Base-by-base conservation (phyloP, 2,113 vertebrate species). In the Phoenicopterus ruber region DNA sequence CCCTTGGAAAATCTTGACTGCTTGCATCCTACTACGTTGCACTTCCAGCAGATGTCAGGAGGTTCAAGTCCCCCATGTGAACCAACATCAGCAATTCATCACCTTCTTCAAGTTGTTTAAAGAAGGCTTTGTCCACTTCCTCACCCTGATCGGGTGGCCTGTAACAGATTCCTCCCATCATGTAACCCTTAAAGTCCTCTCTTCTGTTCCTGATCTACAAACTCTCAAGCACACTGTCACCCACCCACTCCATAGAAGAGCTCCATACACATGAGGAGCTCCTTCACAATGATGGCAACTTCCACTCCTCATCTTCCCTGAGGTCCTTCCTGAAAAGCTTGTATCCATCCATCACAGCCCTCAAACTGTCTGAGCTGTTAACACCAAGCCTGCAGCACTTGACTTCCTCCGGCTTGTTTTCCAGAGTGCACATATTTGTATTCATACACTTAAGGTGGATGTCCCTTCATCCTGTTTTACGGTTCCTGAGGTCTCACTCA, bases 261-360 rank as follows among this genome's bases (percentile, higher is more conserved):
- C 13, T 79, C 26, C 13, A n/a, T 4, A 87, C 3, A 29, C 0
- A 0, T 4, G 44, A 86, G 34, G 7, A 90, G 28, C 6, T 65
- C 40, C 36, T 85, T 85, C 70, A 78, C 18, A 57, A 57, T 38
- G 61, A 52, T 2, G 20, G 76, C 13, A 55, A 63, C 7, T 29
- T 59, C 16, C 20, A 55, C 5, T 62, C 24, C 31, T n/a, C 24
- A 52, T 34, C 28, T n/a, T 81, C 24, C 10, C 17, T 34, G 19
- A 83, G 20, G 17, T 65, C 15, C 26, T 54, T 59, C 71, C 61
- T 50, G n/a, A 91, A 46, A n/a, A 76, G 24, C 34, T n/a, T 54
- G 2, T 58, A 65, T 47, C 32, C n/a, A 47, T 62, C 42, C n/a
- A 28, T 11, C 54, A 6, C 13, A 44, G 46, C 18, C 21, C 32